A percentile compares a stretch with the other conserved stretches of the same genome.
phyloP scores from a whole-genome alignment of 2,797 vertebrate genomes.

The Echiichthys vipera region DNA sequence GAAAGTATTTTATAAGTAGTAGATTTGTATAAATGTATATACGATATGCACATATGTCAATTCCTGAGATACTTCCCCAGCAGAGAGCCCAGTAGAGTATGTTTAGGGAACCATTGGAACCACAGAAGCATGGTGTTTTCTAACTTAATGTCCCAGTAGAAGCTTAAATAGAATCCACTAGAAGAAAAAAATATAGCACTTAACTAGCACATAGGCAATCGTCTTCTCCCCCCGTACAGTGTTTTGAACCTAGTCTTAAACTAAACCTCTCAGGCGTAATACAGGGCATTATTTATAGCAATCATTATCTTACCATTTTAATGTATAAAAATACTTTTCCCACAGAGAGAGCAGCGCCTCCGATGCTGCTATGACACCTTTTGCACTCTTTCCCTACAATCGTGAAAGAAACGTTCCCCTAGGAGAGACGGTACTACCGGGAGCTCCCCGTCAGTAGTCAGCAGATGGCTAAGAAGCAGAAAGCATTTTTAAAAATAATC shows the following conservation, averaged over 20 bases:
- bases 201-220: conserved; percentile 85
- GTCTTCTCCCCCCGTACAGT: conserved; percentile 61
- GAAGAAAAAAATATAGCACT: conserved; percentile 79
- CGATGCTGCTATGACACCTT: conserved; percentile 51
- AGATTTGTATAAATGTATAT: conserved; percentile 82
- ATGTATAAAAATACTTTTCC: conserved; percentile 25
- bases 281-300: conserved; percentile 79
- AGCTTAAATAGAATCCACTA: conserved; percentile 68
- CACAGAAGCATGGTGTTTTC: conserved; percentile 44
- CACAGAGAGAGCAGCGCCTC: conserved; percentile 39
- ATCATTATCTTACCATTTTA: conserved; percentile 58
- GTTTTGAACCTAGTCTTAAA: conserved; percentile 67
- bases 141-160: conserved; percentile 60
- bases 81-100: conserved; percentile 57
- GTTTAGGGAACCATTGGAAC: conserved; percentile 57
- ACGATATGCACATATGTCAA: conserved; percentile 77
- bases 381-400: conserved; percentile 80
- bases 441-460: conserved; percentile 23
- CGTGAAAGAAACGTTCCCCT: conserved; percentile 59
- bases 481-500: conserved; percentile 65
- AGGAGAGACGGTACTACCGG: conserved; percentile 29
- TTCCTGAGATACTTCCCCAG: conserved; percentile 58
- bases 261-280: conserved; percentile 80
- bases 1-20: conserved; percentile 78
- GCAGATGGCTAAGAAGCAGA: conserved; percentile 49